Percentiles rank a stretch among this genome's conserved stretches.
phyloP scores from a whole-genome alignment of 2,797 vertebrate species.

The Sorex maritimensis region DNA sequence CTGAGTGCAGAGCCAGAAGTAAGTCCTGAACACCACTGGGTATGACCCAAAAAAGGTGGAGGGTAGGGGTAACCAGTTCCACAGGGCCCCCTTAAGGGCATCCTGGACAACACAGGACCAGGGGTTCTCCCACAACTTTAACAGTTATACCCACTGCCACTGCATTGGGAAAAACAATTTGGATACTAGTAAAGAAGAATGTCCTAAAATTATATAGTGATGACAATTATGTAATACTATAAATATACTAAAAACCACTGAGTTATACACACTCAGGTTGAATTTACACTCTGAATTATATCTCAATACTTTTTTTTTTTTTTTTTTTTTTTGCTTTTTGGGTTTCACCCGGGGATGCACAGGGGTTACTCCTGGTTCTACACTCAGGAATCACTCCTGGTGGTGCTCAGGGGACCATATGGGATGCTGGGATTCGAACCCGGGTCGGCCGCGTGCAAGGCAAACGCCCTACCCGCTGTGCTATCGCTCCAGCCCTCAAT shows the following conservation, averaged over 20 bases:
- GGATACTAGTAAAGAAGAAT: constrained; percentile 28
- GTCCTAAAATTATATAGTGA: constrained; percentile 21
- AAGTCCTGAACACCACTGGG: no score
- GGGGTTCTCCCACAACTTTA: constrained; percentile 96
- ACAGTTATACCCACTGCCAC: constrained; percentile 95
- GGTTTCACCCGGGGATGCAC: no score
- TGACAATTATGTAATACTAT: background rate
- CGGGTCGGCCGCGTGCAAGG: no score
- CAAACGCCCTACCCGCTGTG: no score
- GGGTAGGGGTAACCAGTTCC: constrained; percentile 87
- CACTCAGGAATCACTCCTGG: no score
- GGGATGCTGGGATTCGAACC: no score
- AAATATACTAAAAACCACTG: background rate
- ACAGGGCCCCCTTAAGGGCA: constrained; percentile 95
- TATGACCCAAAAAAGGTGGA: constrained; percentile 85
- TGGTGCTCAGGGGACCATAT: no score
- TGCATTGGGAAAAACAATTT: constrained; percentile 84
- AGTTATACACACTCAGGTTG: background rate
- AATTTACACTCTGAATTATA: background rate
- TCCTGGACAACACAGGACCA: constrained; percentile 94
- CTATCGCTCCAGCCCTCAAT: no score
- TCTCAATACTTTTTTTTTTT: background rate
- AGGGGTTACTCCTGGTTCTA: no score
- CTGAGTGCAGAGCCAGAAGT: no score
- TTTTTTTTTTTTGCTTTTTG: no score